Conservation (phyloP, 2,888 invertebrate species). For the Diaprepes abbreviatus region DNA sequence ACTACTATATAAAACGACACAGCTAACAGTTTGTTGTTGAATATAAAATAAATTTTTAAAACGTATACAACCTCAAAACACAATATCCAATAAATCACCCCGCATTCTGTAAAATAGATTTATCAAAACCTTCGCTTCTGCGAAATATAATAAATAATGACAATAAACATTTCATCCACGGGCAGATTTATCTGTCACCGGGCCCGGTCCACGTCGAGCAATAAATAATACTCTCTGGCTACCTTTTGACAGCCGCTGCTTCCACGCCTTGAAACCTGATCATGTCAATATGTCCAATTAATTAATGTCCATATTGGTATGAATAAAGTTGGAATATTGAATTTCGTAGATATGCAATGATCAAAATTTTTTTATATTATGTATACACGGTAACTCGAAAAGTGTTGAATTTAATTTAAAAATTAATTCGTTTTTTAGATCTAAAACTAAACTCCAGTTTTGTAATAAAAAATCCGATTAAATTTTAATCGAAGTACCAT, state of each 20-base stretch:
- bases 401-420: no score
- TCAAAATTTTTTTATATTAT: no score
- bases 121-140: slow-evolving; percentile 30
- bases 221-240: slow-evolving; percentile 41
- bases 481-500: no score
- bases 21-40: no score
- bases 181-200: slow-evolving; percentile 45
- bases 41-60: not conserved
- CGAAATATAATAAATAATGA: slow-evolving; percentile 44
- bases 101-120: slow-evolving; percentile 33
- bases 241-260: slow-evolving; percentile 40
- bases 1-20: no score
- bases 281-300: slow-evolving; percentile 38
- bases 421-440: no score
- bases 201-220: slow-evolving; percentile 23
- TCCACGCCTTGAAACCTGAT: slow-evolving; percentile 30
- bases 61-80: not conserved
- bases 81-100: slow-evolving; percentile 40
- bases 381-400: no score
- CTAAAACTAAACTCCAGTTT: no score
- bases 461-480: no score
- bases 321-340: not conserved
- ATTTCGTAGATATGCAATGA: slow-evolving; percentile 6
- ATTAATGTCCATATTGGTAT: slow-evolving; percentile 10
- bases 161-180: slow-evolving; percentile 43